Evolutionary conservation across 2,888 invertebrate species (phyloP).

Genomic region (Pycnomerus fuliginosus): DNA sequence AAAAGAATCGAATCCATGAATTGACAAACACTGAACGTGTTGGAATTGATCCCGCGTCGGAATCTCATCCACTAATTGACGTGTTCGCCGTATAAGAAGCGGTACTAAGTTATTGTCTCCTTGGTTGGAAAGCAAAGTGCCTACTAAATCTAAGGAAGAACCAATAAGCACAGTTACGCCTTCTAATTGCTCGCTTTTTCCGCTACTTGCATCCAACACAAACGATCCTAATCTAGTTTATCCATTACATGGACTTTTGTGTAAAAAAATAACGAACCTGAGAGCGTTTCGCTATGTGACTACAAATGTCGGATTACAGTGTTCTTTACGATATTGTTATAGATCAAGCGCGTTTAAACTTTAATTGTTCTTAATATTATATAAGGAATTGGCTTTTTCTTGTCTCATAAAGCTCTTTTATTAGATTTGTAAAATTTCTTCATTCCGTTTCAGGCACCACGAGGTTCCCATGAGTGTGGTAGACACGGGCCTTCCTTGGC

Average conservation of each 20-base stretch:
- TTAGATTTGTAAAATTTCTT: constrained; percentile 19
- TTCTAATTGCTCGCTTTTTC: constrained; percentile 37
- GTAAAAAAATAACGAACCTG: constrained; percentile 4
- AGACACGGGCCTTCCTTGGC: constrained; percentile 63
- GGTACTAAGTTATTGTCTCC: constrained; percentile 33
- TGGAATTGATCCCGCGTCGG: constrained; percentile 15
- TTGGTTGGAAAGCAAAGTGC: constrained; percentile 32
- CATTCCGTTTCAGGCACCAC: constrained; percentile 31
- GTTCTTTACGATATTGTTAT: constrained; percentile 47
- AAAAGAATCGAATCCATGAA: constrained; percentile 7
- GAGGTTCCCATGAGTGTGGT: constrained; percentile 71
- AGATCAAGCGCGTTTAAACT: constrained; percentile 31
- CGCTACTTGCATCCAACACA: constrained; percentile 7
- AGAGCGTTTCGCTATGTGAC: constrained; percentile 28
- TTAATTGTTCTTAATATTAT: constrained; percentile 19
- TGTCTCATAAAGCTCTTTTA: constrained; percentile 1
- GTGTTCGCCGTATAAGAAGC: constrained; percentile 34
- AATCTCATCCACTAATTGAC: constrained; percentile 38
- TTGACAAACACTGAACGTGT: constrained; percentile 19
- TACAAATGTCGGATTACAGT: constrained; percentile 37
- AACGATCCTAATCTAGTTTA: constrained; percentile 27
- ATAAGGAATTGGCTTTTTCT: constrained; percentile 4
- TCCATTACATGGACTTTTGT: constrained; percentile 22
- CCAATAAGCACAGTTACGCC: constrained; percentile 39
- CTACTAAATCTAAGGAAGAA: constrained; percentile 37